Conservation (phyloP, 1,140 invertebrate genomes). For the Drosophila littoralis region DNA sequence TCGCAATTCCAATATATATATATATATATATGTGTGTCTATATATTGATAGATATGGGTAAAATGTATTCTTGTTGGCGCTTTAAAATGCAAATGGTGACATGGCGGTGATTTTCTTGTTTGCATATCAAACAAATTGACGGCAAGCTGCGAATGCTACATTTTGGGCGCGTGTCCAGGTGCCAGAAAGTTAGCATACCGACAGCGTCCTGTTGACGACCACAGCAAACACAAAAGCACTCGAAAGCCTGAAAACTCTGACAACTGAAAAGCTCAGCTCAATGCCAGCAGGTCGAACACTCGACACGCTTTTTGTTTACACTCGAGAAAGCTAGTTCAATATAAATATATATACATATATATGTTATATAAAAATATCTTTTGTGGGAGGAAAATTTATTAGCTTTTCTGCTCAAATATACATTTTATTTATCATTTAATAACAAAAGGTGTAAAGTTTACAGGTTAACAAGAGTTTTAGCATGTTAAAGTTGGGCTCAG, state of each 20-base stretch:
- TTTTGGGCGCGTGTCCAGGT: constrained; percentile 20
- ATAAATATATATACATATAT: background rate
- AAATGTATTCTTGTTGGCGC: constrained; percentile 12
- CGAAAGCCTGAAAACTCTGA: constrained; percentile 19
- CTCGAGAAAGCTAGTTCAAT: background rate
- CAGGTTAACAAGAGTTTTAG: no score
- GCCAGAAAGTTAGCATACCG: background rate
- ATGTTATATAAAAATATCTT: no score
- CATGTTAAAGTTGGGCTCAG: no score
- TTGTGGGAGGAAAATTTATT: no score
- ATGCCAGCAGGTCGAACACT: constrained; percentile 38
- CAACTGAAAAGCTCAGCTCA: constrained; percentile 29
- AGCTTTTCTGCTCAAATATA: no score
- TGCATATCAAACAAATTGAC: constrained; percentile 52
- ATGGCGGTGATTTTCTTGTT: constrained; percentile 44
- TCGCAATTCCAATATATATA: constrained; percentile 2
- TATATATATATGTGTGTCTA: background rate
- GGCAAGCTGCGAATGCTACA: constrained; percentile 26
- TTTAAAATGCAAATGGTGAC: constrained; percentile 49
- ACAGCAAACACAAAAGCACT: constrained; percentile 44
- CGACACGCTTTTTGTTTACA: constrained; percentile 28
- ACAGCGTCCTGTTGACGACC: constrained; percentile 5
- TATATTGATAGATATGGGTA: background rate
- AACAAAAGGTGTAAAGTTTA: no score
- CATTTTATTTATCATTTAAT: no score